Evolutionary conservation across 2,888 invertebrate species (phyloP), one percentile per base, ranked within the genome.

Genomic region (Mesodorylaimus sp.): DNA sequence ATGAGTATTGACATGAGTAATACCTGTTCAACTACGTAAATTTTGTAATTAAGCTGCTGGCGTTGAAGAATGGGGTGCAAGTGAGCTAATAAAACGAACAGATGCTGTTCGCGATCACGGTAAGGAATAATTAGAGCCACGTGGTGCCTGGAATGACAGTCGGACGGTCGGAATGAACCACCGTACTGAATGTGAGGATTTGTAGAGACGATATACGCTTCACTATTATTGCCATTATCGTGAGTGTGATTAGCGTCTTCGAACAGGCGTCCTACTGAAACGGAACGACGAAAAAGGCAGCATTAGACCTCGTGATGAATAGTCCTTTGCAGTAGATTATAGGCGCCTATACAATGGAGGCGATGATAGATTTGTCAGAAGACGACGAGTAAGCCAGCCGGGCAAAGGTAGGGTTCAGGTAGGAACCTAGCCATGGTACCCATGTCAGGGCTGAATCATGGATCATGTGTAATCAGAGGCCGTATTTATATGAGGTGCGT

Each of bases 51-150:
- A 10, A 55, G 13, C 38, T 51, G 50, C 29, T 55, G 55, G 1
- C 50, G 39, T 29, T 48, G 47, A 19, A 55, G 52, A 2, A 55
- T 26, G 10, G 55, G 52, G 29, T 55, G 55, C 24, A 55, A 32
- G 29, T 56, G 48, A 16, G 39, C 36, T 13, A 55, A 41, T 38
- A 55, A 37, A 3, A 26, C 26, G 27, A 41, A 21, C 24, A 55
- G 43, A 46, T 52, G 57, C 52, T 51, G 45, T 10, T 48, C 26
- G 13, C 55, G 41, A 26, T 54, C 55, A 7, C 55, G 26, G 45
- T 56, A 60, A 10, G 60, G 60, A 41, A 60, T 58, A 39, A 60
- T 56, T 2, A 60, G 48, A 23, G 59, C 60, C n/a, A 61, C 60
- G 2, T 52, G 52, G 52, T 61, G 60, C 23, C 56, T 45, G 3